These are phyloP conservation scores for Bradypodion pumilum DNA, from an alignment of 2,797 vertebrate species.

Conservation along the genomic window DNA sequence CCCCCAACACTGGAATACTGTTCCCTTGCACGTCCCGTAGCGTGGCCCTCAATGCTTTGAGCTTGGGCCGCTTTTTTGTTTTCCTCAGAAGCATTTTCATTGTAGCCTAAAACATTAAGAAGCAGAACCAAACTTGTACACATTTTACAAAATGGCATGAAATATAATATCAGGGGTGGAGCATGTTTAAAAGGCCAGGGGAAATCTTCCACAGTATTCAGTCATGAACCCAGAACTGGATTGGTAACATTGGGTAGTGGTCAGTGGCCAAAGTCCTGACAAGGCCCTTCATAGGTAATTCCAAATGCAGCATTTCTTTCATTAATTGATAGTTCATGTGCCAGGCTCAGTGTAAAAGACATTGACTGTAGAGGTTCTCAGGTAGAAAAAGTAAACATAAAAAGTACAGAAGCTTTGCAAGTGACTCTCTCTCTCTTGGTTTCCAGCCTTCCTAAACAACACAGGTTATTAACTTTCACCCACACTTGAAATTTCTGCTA, in stretches of 20 bases:
- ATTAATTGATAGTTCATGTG: not conserved
- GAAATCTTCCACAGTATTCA: not conserved
- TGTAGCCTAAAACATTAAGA: not conserved
- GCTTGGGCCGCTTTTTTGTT: no score
- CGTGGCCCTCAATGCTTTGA: no score
- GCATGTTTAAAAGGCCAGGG: not conserved
- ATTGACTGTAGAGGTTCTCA: no score
- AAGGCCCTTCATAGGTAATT: not conserved
- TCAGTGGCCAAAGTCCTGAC: not conserved
- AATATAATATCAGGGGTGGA: not conserved
- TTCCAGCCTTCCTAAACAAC: not conserved
- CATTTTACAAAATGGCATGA: not conserved
- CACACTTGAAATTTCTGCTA: not conserved
- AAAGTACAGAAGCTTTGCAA: not conserved
- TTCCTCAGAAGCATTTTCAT: not conserved
- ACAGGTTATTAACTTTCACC: not conserved
- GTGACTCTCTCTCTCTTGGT: not conserved
- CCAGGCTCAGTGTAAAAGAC: no score
- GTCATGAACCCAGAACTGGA: not conserved
- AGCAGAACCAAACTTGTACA: not conserved
- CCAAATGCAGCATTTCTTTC: not conserved
- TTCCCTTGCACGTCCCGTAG: no score
- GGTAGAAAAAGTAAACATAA: no score
- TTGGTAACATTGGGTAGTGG: not conserved
- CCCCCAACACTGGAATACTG: no score